phyloP scores from a whole-genome alignment of 2,113 vertebrate genomes.

The Barnardius zonarius region DNA sequence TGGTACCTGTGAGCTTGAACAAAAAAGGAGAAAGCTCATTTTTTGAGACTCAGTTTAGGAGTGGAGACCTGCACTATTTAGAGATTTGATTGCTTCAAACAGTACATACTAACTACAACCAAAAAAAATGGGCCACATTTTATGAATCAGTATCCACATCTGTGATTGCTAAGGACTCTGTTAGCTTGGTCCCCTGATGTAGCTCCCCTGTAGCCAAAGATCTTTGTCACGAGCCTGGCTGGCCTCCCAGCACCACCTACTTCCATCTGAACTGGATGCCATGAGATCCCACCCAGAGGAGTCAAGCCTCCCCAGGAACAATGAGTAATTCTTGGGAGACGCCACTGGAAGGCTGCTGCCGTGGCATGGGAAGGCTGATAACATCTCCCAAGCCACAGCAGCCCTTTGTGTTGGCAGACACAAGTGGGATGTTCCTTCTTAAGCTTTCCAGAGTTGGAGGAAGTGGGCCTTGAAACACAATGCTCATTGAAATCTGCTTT shows the following conservation, averaged over 20 bases:
- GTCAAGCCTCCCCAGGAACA: conserved; percentile 74
- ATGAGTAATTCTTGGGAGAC: conserved; percentile 81
- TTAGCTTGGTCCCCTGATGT: background rate
- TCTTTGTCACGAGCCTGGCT: conserved; percentile 67
- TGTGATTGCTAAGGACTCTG: background rate
- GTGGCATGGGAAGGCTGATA: conserved; percentile 79
- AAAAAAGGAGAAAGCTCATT: background rate
- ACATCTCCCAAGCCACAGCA: conserved; percentile 74
- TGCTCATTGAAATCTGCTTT: conserved; percentile 78
- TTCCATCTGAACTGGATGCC: conserved; percentile 72
- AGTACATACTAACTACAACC: background rate
- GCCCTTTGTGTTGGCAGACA: conserved; percentile 78
- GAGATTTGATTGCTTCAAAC: background rate
- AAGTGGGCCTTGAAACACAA: conserved; percentile 80
- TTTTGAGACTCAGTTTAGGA: background rate
- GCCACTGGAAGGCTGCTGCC: conserved; percentile 77
- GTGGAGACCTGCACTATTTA: background rate
- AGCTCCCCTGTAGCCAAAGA: conserved; percentile 1
- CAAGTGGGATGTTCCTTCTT: conserved; percentile 82
- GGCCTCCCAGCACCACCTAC: conserved; percentile 73
- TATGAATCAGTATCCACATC: conserved; percentile 4
- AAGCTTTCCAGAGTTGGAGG: conserved; percentile 73
- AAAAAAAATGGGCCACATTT: background rate
- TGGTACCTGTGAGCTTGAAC: background rate
- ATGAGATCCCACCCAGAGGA: conserved; percentile 78